Conservation (phyloP, 1,140 invertebrate species). For the Prorops nasuta region DNA sequence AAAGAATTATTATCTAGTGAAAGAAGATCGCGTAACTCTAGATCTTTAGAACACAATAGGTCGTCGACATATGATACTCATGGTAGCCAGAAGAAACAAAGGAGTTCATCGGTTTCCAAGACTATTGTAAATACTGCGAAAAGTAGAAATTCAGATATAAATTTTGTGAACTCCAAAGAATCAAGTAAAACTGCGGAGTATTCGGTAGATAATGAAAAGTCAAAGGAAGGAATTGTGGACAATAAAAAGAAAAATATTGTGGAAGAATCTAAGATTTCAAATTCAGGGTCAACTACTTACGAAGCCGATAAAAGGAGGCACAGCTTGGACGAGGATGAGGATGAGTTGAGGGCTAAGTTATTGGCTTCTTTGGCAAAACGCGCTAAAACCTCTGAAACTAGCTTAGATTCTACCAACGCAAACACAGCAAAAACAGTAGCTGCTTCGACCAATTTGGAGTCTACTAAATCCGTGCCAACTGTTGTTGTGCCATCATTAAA, state of each 20-base stretch:
- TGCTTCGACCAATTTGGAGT: too few relatives aligned
- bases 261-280: not conserved
- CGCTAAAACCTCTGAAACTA: constrained; percentile 21
- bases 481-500: not conserved
- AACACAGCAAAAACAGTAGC: not conserved
- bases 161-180: too few relatives aligned
- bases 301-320: constrained; percentile 17
- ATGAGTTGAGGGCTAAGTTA: constrained; percentile 41
- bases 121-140: too few relatives aligned
- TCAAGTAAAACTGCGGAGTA: too few relatives aligned
- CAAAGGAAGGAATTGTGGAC: not conserved
- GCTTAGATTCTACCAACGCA: not conserved
- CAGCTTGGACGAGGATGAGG: constrained; percentile 51
- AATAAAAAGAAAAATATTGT: not conserved
- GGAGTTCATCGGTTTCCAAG: too few relatives aligned
- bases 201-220: not conserved
- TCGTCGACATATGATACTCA: too few relatives aligned
- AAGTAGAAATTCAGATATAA: too few relatives aligned
- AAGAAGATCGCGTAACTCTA: too few relatives aligned
- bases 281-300: not conserved
- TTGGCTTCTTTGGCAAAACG: constrained; percentile 45
- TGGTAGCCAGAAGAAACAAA: too few relatives aligned
- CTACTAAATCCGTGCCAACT: not conserved
- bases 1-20: too few relatives aligned
- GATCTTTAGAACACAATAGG: too few relatives aligned